Conservation (phyloP, 2,888 invertebrate genomes). For the Leptinotarsa rubiginosa region DNA sequence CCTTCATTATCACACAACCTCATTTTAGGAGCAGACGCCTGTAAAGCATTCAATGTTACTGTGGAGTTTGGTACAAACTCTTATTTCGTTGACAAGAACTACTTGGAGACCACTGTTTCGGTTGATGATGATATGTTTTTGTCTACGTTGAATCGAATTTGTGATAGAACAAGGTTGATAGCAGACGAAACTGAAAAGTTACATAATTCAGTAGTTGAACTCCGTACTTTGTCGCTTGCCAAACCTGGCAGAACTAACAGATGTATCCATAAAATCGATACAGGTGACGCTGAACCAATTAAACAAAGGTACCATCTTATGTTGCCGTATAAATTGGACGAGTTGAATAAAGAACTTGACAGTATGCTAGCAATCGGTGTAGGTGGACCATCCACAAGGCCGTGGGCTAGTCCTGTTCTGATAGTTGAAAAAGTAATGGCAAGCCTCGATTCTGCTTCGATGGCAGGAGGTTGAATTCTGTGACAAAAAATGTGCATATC, state of each 20-base stretch:
- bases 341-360: constrained; percentile 19
- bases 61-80: not conserved
- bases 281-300: not conserved
- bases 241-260: not conserved
- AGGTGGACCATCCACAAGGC: no score
- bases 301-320: not conserved
- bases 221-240: not conserved
- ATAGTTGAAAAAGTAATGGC: no score
- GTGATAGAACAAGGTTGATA: not conserved
- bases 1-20: no score
- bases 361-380: no score
- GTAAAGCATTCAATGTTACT: not conserved
- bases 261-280: not conserved
- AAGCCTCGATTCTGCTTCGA: no score
- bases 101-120: not conserved
- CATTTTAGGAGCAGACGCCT: not conserved
- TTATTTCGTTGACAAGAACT: not conserved
- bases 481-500: no score
- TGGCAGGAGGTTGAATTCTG: no score
- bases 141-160: not conserved
- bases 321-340: not conserved
- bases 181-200: not conserved
- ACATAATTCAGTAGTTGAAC: not conserved
- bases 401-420: no score
- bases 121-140: not conserved